Base-by-base conservation (phyloP, 2,113 vertebrate species). In the Bothrops jararaca region DNA sequence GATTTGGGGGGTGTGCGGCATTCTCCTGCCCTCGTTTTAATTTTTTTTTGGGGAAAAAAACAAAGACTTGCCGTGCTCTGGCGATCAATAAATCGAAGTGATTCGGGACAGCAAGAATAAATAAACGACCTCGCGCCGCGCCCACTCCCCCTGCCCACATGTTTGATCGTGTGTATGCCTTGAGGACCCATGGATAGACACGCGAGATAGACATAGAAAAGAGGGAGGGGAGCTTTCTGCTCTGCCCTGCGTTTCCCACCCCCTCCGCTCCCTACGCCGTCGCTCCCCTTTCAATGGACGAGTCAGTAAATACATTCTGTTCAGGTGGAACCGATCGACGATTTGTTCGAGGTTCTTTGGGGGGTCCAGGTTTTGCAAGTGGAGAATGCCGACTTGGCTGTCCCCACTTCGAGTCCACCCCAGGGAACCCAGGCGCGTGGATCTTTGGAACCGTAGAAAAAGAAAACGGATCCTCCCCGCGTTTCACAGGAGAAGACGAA, bases 261-360 rank as follows among this genome's bases (percentile, higher is more conserved):
- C 23, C 22, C 34, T 45, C 58, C 3, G 12, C 5, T 9, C 22
- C 85, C 9, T n/a, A 23, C 4, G 45, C 94, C 94, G 92, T 95
- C 95, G 95, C 95, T 74, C n/a, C n/a, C 39, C n/a, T 94, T 95
- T 96, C 95, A 95, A 96, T 96, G 93, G 94, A 5, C 22, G 92
- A 60, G 42, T 29, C 92, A 52, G 90, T 95, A 91, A 96, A 96
- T 96, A 4, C 95, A 95, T 93, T 94, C 95, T 92, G 92, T 94
- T 12, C 94, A 96, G 96, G 95, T 96, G 96, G 96, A 96, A 96
- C 95, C 96, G 95, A 96, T 96, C 95, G 96, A 1, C 5, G 23
- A 74, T 54, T 88, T 22, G 5, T 18, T 52, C 26, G 29, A 34
- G 53, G 92, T 95, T 95, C 94, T 93, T 96, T 95, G 95, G 48